Evolutionary conservation across 2,797 vertebrate genomes (phyloP), one percentile per base, ranked within the genome.

Genomic region (Gobionotothen gibberifrons): DNA sequence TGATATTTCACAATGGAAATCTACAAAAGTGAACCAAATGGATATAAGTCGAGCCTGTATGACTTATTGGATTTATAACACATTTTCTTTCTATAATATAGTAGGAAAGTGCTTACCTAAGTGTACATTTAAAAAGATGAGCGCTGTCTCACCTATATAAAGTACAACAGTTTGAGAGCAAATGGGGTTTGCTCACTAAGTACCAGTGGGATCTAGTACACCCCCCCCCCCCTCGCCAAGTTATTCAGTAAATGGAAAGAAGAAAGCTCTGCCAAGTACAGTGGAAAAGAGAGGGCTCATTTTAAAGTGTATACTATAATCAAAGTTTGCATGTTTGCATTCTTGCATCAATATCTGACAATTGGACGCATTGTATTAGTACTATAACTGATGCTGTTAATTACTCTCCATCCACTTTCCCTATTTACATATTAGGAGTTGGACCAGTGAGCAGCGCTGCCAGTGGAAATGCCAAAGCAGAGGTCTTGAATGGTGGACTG

Each of bases 221-320:
- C 67, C 66, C 55, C 68, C 82, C 77, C 70, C 67, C 66, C 55
- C 69, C 83, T 82, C 42, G 59, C 78, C 74, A 85, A 83, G 76
- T 85, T 70, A 86, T 90, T 90, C 68, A 84, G 69, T 81, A 88
- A 90, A 91, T 88, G 81, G 79, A 74, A 82, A 62, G 16, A 82
- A 36, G 10, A 65, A 79, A 69, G 57, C 78, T 65, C 73, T 91
- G 87, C 90, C 87, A 91, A 87, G 78, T 76, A 72, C 81, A 58
- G 17, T 58, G 72, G 77, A 86, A 88, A 26, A 78, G 51, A 22
- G 54, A 58, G 46, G 59, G 47, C 63, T 74, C 26, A 56, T 85
- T 89, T 88, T 59, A 83, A 84, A 78, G 54, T 62, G 47, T 42
- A 60, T 22, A 29, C 63, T 65, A 67, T 85, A 85, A 87, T 88